Evolutionary conservation across 2,113 vertebrate species (phyloP).

Genomic region (Perca flavescens): DNA sequence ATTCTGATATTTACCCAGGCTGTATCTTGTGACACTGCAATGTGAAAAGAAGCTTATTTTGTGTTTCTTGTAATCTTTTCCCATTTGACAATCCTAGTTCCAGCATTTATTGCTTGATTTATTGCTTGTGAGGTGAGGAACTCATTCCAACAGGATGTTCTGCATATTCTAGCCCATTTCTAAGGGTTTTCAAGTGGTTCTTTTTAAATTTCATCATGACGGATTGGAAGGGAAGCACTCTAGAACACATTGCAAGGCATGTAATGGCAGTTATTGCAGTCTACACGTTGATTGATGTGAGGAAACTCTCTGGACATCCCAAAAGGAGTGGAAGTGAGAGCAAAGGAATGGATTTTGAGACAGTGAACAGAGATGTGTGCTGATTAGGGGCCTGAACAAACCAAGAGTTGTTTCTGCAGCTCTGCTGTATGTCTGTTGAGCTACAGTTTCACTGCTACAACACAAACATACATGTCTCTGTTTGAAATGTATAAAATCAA

Average conservation of each 20-base stretch:
- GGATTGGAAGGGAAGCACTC: slow-evolving; percentile 60
- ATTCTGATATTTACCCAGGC: slow-evolving; percentile 46
- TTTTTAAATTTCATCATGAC: slow-evolving; percentile 62
- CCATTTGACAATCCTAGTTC: slow-evolving; percentile 50
- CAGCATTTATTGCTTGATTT: slow-evolving; percentile 63
- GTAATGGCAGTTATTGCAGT: slow-evolving; percentile 63
- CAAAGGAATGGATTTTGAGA: slow-evolving; percentile 34
- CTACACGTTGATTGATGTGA: slow-evolving; percentile 65
- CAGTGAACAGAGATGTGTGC: slow-evolving; percentile 32
- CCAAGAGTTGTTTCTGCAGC: not conserved
- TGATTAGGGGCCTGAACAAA: slow-evolving; percentile 42
- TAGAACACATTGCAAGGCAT: slow-evolving; percentile 63
- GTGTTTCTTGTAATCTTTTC: slow-evolving; percentile 20
- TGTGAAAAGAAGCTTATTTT: slow-evolving; percentile 18
- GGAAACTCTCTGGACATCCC: slow-evolving; percentile 52
- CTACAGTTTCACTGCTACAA: not conserved
- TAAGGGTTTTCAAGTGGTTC: slow-evolving; percentile 64
- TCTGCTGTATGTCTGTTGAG: slow-evolving; percentile 18
- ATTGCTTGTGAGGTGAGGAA: slow-evolving; percentile 60
- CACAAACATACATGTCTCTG: slow-evolving; percentile 7
- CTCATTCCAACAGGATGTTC: slow-evolving; percentile 61
- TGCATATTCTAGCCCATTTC: slow-evolving; percentile 52
- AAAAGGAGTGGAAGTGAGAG: slow-evolving; percentile 21
- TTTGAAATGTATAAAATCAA: not conserved
- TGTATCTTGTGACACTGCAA: slow-evolving; percentile 25